A percentile compares a stretch with the other conserved stretches of the same genome.
Evolutionary conservation across 2,797 vertebrate species (phyloP).

Genomic region (Catamblyrhynchus diadema): DNA sequence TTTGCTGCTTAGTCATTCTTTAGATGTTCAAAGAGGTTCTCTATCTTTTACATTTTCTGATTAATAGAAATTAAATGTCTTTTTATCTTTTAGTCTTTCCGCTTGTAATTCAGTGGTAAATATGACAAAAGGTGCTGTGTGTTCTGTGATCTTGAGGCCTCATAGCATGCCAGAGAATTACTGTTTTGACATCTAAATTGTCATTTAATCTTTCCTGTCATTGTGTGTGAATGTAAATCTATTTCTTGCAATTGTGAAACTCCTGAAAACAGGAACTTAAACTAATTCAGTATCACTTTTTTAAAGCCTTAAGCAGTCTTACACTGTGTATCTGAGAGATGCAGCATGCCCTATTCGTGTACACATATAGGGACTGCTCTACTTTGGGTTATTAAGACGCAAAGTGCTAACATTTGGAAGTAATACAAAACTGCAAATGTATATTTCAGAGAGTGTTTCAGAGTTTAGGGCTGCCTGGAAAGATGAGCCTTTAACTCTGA

Average conservation of each 20-base stretch:
- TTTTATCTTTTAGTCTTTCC: not conserved
- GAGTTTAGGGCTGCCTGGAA: not conserved
- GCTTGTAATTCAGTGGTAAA: not conserved
- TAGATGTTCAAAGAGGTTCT: not conserved
- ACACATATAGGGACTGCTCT: not conserved
- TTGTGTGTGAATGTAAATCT: not conserved
- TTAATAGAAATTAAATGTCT: not conserved
- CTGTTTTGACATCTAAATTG: constrained; percentile 31
- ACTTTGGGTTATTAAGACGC: not conserved
- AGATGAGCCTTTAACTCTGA: not conserved
- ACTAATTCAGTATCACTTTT: not conserved
- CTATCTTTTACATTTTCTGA: not conserved
- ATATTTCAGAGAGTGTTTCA: not conserved
- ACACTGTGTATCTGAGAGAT: not conserved
- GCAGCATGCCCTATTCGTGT: not conserved
- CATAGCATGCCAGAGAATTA: not conserved
- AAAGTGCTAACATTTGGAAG: not conserved
- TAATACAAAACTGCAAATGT: not conserved
- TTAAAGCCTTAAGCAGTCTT: not conserved
- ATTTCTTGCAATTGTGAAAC: not conserved
- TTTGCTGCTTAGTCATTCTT: not conserved
- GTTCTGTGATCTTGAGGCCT: constrained; percentile 6
- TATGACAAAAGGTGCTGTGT: not conserved
- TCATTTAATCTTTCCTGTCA: not conserved
- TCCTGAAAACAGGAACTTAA: not conserved